These are phyloP conservation scores for Ceraclea dissimilis DNA, from an alignment of 2,888 invertebrate species.

Conservation along the genomic window DNA sequence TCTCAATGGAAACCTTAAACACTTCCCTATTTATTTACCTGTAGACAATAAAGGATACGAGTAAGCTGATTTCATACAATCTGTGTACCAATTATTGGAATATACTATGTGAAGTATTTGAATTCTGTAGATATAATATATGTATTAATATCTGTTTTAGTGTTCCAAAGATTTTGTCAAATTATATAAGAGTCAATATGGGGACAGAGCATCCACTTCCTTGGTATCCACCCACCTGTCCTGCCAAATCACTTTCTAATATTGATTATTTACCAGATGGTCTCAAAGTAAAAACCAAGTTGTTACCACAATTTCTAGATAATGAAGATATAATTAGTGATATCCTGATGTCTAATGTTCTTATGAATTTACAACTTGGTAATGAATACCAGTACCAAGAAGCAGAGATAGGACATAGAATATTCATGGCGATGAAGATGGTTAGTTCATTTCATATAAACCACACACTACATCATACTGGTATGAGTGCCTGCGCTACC, in stretches of 20 bases:
- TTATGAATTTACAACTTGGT: slow-evolving; percentile 33
- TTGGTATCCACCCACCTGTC: slow-evolving; percentile 67
- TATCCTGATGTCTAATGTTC: slow-evolving; percentile 36
- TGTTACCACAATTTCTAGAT: slow-evolving; percentile 30
- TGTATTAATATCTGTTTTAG: neutral
- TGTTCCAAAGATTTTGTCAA: neutral
- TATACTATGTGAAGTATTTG: neutral
- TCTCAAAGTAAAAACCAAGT: slow-evolving; percentile 34
- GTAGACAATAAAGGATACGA: slow-evolving; percentile 72
- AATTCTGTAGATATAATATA: neutral
- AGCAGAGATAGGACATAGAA: slow-evolving; percentile 72
- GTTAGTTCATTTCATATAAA: too few relatives aligned
- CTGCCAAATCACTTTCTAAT: slow-evolving; percentile 28
- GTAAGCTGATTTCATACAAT: slow-evolving; percentile 40
- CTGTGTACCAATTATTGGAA: neutral
- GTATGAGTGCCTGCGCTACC: too few relatives aligned
- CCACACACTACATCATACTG: too few relatives aligned
- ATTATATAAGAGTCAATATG: slow-evolving; percentile 24
- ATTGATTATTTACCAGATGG: slow-evolving; percentile 35
- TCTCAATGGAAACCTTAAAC: slow-evolving; percentile 41
- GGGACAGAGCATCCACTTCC: slow-evolving; percentile 61
- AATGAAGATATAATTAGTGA: slow-evolving; percentile 33
- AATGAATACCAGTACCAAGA: slow-evolving; percentile 45
- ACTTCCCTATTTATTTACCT: slow-evolving; percentile 56
- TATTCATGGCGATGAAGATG: slow-evolving; percentile 61